phyloP scores from a whole-genome alignment of 2,797 vertebrate species.

The Triplophysa yarkandensis region DNA sequence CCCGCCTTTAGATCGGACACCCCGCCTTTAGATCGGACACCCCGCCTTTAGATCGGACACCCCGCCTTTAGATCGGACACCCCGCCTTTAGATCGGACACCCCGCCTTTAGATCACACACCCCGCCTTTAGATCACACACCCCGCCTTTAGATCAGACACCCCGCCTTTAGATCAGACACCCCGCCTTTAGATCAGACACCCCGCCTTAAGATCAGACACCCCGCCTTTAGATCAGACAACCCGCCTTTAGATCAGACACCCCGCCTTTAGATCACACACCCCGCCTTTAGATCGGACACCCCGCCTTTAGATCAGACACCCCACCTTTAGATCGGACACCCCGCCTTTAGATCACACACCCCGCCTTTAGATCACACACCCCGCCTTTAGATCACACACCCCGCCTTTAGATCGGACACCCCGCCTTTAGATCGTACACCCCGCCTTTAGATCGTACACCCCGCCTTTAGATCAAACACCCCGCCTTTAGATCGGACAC shows the following conservation, averaged over 20 bases:
- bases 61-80: constrained; percentile 8
- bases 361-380: constrained; percentile 15
- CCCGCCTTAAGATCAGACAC: too few species aligned
- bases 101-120: constrained; percentile 15
- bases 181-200: constrained; percentile 6
- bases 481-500: too few species aligned
- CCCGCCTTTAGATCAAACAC: constrained; percentile 6
- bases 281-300: too few species aligned
- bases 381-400: constrained; percentile 15
- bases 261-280: constrained; percentile 8
- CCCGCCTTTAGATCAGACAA: constrained; percentile 6
- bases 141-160: constrained; percentile 17
- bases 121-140: constrained; percentile 15
- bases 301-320: constrained; percentile 6
- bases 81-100: too few species aligned
- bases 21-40: constrained; percentile 8
- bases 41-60: too few species aligned
- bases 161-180: constrained; percentile 17
- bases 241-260: too few species aligned
- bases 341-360: constrained; percentile 15
- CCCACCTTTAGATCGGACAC: too few species aligned
- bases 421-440: too few species aligned
- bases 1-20: constrained; percentile 14
- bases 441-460: constrained; percentile 16
- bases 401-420: constrained; percentile 8